Conservation (phyloP, 92 coral and sea anemone species). For the Zoanthus sansibaricus region DNA sequence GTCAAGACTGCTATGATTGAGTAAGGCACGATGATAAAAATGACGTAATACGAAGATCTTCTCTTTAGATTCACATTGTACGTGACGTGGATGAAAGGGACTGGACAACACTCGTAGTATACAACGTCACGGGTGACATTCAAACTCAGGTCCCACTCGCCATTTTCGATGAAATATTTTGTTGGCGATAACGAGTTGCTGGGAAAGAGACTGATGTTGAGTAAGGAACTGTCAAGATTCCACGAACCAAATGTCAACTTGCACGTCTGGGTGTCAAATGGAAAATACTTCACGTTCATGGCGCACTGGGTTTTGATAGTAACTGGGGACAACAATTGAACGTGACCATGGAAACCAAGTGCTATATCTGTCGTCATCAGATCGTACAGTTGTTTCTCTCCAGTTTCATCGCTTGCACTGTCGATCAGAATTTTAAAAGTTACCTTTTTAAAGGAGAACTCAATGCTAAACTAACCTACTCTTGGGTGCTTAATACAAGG, state of each 20-base stretch:
- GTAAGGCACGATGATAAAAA: conserved; percentile 57
- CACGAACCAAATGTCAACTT: conserved; percentile 26
- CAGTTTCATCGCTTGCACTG: conserved; percentile 37
- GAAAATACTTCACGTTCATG: conserved; percentile 34
- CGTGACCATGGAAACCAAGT: not conserved
- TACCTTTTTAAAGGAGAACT: too few species aligned
- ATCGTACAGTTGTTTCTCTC: conserved; percentile 27
- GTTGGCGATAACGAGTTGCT: conserved; percentile 12
- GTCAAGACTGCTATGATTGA: conserved; percentile 55
- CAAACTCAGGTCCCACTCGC: conserved; percentile 61
- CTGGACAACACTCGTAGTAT: conserved; percentile 5
- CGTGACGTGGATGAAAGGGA: conserved; percentile 43
- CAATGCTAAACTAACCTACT: too few species aligned
- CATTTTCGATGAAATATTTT: conserved; percentile 45
- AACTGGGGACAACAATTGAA: not conserved
- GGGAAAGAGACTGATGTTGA: not conserved
- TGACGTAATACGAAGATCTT: conserved; percentile 48
- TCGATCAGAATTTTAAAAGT: not conserved
- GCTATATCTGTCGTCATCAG: conserved; percentile 36
- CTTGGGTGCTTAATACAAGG: too few species aligned
- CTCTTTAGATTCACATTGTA: conserved; percentile 37
- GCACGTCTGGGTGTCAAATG: conserved; percentile 42
- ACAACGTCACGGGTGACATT: conserved; percentile 1
- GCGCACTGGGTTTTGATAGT: conserved; percentile 36
- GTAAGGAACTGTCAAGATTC: conserved; percentile 9